phyloP scores from a whole-genome alignment of 2,888 invertebrate genomes.

The Harpalus rufipes region DNA sequence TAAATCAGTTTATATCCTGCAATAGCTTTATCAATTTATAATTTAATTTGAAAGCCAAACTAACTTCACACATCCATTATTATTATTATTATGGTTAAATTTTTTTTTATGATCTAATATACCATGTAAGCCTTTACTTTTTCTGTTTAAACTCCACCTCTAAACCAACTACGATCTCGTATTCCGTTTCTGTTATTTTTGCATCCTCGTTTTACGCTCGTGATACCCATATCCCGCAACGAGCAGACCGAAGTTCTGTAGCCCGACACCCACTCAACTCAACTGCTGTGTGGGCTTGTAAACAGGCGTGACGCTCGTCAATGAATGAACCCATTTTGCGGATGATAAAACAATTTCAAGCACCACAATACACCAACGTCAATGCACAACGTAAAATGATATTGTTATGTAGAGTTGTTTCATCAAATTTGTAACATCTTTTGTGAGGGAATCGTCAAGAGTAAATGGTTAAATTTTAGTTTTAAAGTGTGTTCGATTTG shows the following conservation, averaged over 20 bases:
- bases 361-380: conserved; percentile 16
- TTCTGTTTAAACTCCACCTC: too few relatives aligned
- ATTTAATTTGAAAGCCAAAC: too few relatives aligned
- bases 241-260: background rate
- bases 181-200: background rate
- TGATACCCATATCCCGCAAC: background rate
- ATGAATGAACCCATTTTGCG: conserved; percentile 35
- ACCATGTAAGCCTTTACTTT: too few relatives aligned
- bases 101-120: too few relatives aligned
- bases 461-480: background rate
- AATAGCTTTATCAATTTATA: too few relatives aligned
- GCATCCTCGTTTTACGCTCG: conserved; percentile 4
- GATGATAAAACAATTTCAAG: conserved; percentile 51
- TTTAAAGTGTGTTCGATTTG: background rate
- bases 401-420: conserved; percentile 22
- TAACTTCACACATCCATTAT: too few relatives aligned
- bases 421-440: conserved; percentile 6
- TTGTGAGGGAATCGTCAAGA: background rate
- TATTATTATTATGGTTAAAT: too few relatives aligned
- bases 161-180: background rate
- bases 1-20: too few relatives aligned
- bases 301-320: conserved; percentile 1
- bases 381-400: conserved; percentile 43
- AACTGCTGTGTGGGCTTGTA: conserved; percentile 7
- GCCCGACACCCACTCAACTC: conserved; percentile 34